Percentiles rank a stretch among this genome's conserved stretches.
Evolutionary conservation across 2,888 invertebrate genomes (phyloP).

Genomic region (Julus scandinavius): DNA sequence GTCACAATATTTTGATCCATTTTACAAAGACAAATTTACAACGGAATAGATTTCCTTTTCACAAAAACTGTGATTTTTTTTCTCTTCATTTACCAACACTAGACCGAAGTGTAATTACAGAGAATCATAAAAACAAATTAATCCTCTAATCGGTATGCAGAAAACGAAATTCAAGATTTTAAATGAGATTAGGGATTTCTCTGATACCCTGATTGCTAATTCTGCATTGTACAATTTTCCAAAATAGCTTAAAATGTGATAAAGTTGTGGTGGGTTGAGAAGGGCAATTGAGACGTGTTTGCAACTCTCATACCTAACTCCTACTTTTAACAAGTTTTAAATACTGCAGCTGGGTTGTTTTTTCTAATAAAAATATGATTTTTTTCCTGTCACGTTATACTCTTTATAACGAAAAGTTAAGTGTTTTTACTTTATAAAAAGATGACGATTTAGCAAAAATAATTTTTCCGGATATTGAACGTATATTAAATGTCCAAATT

Average conservation of each 20-base stretch:
- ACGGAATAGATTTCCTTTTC: neutral
- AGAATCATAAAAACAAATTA: constrained; percentile 17
- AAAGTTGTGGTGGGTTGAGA: neutral
- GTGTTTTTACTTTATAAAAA: no score
- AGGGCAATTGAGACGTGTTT: neutral
- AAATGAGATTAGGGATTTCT: constrained; percentile 19
- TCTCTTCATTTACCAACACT: neutral
- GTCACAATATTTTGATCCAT: no score
- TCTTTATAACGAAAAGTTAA: no score
- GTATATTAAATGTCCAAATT: no score
- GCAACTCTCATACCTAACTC: neutral
- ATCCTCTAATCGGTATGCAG: constrained; percentile 10
- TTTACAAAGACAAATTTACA: neutral
- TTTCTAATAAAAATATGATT: no score
- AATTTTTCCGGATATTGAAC: no score
- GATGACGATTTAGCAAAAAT: no score
- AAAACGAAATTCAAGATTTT: neutral
- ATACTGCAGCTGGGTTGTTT: neutral
- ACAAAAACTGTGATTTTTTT: neutral
- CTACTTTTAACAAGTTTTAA: neutral
- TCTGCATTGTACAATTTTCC: neutral
- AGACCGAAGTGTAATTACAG: neutral
- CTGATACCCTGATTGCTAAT: neutral
- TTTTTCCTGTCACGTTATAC: no score
- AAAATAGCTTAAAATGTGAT: neutral